Base-by-base conservation (phyloP, 2,113 vertebrate species). In the Columba janthina region DNA sequence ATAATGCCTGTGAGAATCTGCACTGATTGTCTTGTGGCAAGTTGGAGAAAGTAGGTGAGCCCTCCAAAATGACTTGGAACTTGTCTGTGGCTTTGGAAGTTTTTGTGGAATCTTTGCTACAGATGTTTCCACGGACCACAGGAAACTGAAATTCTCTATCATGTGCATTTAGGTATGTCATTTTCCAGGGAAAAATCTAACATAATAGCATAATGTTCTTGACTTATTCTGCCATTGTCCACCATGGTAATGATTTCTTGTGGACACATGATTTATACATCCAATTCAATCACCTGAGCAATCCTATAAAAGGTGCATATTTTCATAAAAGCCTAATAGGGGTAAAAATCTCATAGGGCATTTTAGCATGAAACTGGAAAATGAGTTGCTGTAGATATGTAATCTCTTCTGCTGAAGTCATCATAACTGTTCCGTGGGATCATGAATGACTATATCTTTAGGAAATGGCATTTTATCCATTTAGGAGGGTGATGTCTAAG, bases 311-410 rank as follows among this genome's bases (percentile, higher is more conserved):
- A 96, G 93, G 95, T 92, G 93, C 92, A 94, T 96, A 96, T 95
- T 95, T 97, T 96, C 95, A 96, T 96, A 97, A 92, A 97, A 96
- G 85, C 91, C 93, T 96, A 97, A 97, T 93, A 94, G 88, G 56
- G 70, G 88, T 95, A 95, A 94, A 93, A 97, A 96, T 92, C 93
- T 93, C 94, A 94, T 94, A 96, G 92, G 85, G 88, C 94, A 91
- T 96, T 96, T 94, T 96, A 97, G 76, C 77, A 94, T 96, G 88
- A 86, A 92, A 94, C 73, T 78, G 85, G 93, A 95, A 95, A 95
- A 95, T 87, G 94, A 96, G 85, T 92, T 94, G 93, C 83, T 80
- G 53, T 78, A 88, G 94, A 95, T 93, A 75, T 88, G 87, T 95
- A 94, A 94, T 93, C 81, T 92, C 94, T 92, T 96, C 92, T 96